Conservation (phyloP, 2,888 invertebrate genomes). For the Drosophila meridionalis region DNA sequence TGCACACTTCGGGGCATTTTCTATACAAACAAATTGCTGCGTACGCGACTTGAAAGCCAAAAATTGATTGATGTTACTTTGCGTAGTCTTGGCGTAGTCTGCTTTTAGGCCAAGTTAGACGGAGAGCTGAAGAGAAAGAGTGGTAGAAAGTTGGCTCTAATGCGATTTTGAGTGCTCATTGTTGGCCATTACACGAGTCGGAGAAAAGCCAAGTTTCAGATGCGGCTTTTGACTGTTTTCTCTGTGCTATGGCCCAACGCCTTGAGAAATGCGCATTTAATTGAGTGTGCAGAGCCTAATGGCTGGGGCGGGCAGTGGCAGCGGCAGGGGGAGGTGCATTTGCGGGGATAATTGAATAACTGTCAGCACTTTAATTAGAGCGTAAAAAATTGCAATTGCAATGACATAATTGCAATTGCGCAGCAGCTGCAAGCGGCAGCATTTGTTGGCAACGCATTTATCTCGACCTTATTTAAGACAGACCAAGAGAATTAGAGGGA, state of each 20-base stretch:
- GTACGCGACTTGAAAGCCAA: slow-evolving; percentile 79
- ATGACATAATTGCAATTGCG: slow-evolving; percentile 51
- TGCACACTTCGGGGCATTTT: slow-evolving; percentile 61
- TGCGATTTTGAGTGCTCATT: slow-evolving; percentile 80
- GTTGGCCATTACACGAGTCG: slow-evolving; percentile 53
- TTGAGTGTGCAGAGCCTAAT: slow-evolving; percentile 52
- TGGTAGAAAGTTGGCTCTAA: slow-evolving; percentile 62
- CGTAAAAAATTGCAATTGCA: slow-evolving; percentile 63
- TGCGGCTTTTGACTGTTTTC: slow-evolving; percentile 25
- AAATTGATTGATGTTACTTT: slow-evolving; percentile 77
- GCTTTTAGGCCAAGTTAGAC: slow-evolving; percentile 57
- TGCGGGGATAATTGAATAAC: slow-evolving; percentile 74
- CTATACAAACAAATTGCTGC: slow-evolving; percentile 79
- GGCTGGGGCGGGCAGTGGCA: not conserved
- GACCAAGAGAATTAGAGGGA: slow-evolving; percentile 6
- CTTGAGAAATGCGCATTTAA: slow-evolving; percentile 68
- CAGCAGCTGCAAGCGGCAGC: slow-evolving; percentile 38
- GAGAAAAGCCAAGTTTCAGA: slow-evolving; percentile 18
- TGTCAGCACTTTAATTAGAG: slow-evolving; percentile 78
- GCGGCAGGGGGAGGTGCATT: not conserved
- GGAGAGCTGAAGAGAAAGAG: not conserved
- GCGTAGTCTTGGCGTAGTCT: slow-evolving; percentile 47
- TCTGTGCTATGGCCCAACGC: slow-evolving; percentile 46
- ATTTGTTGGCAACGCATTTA: slow-evolving; percentile 61
- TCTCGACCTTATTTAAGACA: slow-evolving; percentile 49